A percentile compares a stretch with the other conserved stretches of the same genome.
These are phyloP conservation scores for Oplegnathus fasciatus DNA, from an alignment of 2,113 vertebrate species.

Conservation along the genomic window DNA sequence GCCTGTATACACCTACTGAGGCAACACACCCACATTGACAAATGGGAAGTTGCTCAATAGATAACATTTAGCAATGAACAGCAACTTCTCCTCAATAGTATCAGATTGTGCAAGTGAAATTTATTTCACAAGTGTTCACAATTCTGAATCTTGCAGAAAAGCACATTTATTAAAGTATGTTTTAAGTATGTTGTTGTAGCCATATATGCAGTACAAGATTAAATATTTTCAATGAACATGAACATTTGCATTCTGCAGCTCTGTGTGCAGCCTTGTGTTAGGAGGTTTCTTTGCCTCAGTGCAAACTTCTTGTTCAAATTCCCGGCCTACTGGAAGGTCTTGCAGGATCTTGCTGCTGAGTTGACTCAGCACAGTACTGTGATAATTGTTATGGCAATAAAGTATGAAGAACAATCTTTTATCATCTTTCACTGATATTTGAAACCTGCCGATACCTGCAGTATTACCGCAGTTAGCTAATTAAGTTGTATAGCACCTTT, in stretches of 20 bases:
- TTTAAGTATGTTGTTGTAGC: background rate
- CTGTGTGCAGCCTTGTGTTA: background rate
- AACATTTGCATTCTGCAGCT: background rate
- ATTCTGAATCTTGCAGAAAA: slow-evolving; percentile 3
- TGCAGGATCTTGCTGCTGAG: slow-evolving; percentile 9
- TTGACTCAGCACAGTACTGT: background rate
- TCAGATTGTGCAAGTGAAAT: slow-evolving; percentile 9
- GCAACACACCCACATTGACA: slow-evolving; percentile 11
- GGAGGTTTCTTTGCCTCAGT: background rate
- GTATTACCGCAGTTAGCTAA: background rate
- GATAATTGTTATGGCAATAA: background rate
- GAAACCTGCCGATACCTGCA: background rate
- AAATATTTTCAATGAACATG: background rate
- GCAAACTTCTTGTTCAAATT: background rate
- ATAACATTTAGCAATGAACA: slow-evolving; percentile 24
- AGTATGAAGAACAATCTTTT: background rate
- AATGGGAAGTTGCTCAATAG: slow-evolving; percentile 57
- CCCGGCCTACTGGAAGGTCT: background rate
- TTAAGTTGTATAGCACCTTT: background rate
- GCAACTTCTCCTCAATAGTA: background rate
- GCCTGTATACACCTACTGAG: background rate
- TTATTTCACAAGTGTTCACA: background rate
- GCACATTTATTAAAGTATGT: background rate
- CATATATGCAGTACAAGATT: background rate
- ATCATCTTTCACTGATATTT: background rate